Conservation (phyloP, 2,888 invertebrate genomes). For the Cepaea hortensis region DNA sequence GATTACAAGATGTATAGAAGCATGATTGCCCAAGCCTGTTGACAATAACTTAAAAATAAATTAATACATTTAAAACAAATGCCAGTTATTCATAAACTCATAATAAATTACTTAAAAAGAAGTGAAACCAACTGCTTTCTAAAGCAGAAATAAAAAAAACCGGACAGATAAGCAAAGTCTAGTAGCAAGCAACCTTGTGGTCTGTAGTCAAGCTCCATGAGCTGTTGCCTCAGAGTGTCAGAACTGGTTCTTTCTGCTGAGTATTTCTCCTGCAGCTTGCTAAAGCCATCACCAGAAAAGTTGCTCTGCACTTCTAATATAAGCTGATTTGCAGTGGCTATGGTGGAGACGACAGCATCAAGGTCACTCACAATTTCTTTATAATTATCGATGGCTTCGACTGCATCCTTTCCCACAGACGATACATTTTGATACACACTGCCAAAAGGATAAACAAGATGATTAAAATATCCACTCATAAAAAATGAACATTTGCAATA, state of each 20-base stretch:
- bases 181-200: conserved; percentile 34
- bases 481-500: no score
- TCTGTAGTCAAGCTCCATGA: conserved; percentile 28
- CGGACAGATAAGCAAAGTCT: not conserved
- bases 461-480: not conserved
- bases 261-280: not conserved
- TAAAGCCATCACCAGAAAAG: conserved; percentile 31
- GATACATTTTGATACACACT: conserved; percentile 35
- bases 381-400: conserved; percentile 31
- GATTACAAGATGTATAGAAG: no score
- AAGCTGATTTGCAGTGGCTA: conserved; percentile 24
- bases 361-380: conserved; percentile 31
- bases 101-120: no score
- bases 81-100: no score
- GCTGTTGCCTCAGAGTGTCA: conserved; percentile 10
- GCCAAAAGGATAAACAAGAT: not conserved
- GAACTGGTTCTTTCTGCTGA: conserved; percentile 12
- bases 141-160: not conserved
- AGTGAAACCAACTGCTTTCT: no score
- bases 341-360: conserved; percentile 22
- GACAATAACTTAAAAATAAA: no score
- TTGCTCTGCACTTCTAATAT: conserved; percentile 19
- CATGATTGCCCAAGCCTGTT: no score
- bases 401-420: conserved; percentile 36
- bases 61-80: no score